A percentile compares a stretch with the other conserved stretches of the same genome.
Conservation (phyloP, 2,888 invertebrate species). For the Monoplex corrugatus region DNA sequence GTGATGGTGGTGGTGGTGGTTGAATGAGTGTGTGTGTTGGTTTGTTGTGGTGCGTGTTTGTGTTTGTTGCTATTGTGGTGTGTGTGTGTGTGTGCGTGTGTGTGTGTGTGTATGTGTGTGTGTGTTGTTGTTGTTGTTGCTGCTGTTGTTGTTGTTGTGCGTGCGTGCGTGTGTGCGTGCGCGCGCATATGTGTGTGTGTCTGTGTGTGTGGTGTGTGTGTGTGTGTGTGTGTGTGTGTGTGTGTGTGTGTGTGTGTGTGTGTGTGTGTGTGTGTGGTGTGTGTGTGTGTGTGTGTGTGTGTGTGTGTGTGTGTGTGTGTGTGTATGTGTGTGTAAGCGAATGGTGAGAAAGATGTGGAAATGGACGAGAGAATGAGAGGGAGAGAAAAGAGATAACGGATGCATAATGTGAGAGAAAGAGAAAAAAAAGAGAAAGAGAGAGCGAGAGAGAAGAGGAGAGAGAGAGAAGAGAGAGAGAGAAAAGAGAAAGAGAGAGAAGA, state of each 20-base stretch:
- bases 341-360: too few relatives aligned
- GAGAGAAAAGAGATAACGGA: too few relatives aligned
- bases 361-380: too few relatives aligned
- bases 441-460: not conserved
- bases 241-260: too few relatives aligned
- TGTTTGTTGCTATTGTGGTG: not conserved
- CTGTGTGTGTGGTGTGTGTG: not conserved
- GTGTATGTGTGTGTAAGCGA: not conserved
- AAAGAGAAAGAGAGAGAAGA: too few relatives aligned
- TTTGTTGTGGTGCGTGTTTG: not conserved
- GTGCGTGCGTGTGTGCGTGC: not conserved
- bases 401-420: too few relatives aligned
- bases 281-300: not conserved
- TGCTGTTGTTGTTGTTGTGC: too few relatives aligned
- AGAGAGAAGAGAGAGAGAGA: too few relatives aligned
- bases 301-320: slow-evolving; percentile 4
- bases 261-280: too few relatives aligned
- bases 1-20: too few relatives aligned
- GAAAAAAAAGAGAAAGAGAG: not conserved
- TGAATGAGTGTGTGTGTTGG: too few relatives aligned
- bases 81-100: not conserved
- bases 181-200: not conserved
- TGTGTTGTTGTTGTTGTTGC: not conserved
- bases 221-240: slow-evolving; percentile 1
- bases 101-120: not conserved